Evolutionary conservation across 2,113 vertebrate species (phyloP), one percentile per base, ranked within the genome.

Genomic region (Nothocercus julius): DNA sequence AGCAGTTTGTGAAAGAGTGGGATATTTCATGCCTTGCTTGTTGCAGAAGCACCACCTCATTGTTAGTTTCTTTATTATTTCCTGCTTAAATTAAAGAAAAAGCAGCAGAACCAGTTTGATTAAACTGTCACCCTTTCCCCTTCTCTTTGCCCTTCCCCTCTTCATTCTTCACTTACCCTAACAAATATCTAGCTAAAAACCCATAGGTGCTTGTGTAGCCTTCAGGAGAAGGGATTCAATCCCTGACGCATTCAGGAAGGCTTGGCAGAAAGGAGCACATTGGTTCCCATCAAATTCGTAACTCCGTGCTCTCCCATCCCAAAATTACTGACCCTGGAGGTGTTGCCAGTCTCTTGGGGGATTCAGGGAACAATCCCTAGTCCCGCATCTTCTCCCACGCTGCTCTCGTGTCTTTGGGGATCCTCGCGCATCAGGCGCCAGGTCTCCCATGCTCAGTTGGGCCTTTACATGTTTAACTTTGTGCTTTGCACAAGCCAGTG

Each of bases 401-500:
- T 1, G 0, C 11, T 49, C 9, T 83, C 27, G 1, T 32, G 14
- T 27, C 9, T 53, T 58, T 2, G 1, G 32, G 47, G 78, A 28
- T 4, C 16, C 17, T 42, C 12, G 1, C 36, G 18, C 38, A 66
- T 4, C 40, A 44, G 22, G 8, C 58, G 22, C 19, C 11, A 34
- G 9, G 15, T 34, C 28, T 73, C 28, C 38, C 10, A 8, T 20
- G 22, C 44, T 81, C 25, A 5, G 0, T 1, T 0, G 0, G 15
- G 17, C 15, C 58, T 87, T 22, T 47, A 4, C 14, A 7, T 47
- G 18, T 44, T 89, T 74, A 47, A 32, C 19, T 66, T 72, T 3
- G 19, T 17, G 13, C 47, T n/a, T 86, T 83, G 56, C 49, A 53
- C 36, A 63, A 77, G n/a, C 44, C 19, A 27, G 36, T 18, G 1